Evolutionary conservation across 53 echinoderm and acorn worm species (phyloP).

Genomic region (Paelopatides confundens): DNA sequence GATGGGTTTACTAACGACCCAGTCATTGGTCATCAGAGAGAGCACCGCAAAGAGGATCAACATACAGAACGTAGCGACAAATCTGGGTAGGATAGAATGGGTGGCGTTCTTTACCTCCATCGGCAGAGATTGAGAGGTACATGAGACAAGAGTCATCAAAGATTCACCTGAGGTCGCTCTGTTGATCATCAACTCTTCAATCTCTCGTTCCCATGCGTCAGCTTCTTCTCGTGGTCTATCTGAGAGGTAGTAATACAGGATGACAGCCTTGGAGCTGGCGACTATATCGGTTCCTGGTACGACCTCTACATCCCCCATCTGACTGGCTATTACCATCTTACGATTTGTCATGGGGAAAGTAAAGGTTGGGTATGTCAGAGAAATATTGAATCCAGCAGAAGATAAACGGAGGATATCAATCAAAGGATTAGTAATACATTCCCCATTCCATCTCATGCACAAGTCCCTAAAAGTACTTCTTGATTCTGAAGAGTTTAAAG

Average conservation of each 20-base stretch:
- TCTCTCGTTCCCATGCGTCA: constrained; percentile 64
- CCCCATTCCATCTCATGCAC: constrained; percentile 85
- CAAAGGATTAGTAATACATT: constrained; percentile 79
- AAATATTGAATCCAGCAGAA: constrained; percentile 50
- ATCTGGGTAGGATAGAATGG: constrained; percentile 75
- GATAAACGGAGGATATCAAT: constrained; percentile 72
- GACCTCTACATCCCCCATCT: constrained; percentile 76
- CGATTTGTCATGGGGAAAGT: constrained; percentile 37
- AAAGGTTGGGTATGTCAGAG: constrained; percentile 73
- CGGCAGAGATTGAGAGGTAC: constrained; percentile 80
- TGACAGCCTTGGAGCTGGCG: constrained; percentile 65
- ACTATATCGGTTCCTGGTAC: constrained; percentile 61
- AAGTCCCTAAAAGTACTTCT: constrained; percentile 55
- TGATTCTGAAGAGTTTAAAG: not conserved
- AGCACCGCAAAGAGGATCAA: constrained; percentile 89
- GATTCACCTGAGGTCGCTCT: constrained; percentile 22
- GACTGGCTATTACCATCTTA: constrained; percentile 63
- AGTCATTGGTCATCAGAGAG: constrained; percentile 94
- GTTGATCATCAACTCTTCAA: constrained; percentile 45
- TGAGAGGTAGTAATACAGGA: constrained; percentile 74
- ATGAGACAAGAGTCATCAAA: constrained; percentile 51
- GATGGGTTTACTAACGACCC: constrained; percentile 97
- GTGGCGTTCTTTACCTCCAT: constrained; percentile 81
- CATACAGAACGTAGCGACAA: constrained; percentile 82
- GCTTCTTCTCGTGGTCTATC: constrained; percentile 16